Conservation (phyloP, 1,140 invertebrate species). For the Solenopsis invicta region DNA sequence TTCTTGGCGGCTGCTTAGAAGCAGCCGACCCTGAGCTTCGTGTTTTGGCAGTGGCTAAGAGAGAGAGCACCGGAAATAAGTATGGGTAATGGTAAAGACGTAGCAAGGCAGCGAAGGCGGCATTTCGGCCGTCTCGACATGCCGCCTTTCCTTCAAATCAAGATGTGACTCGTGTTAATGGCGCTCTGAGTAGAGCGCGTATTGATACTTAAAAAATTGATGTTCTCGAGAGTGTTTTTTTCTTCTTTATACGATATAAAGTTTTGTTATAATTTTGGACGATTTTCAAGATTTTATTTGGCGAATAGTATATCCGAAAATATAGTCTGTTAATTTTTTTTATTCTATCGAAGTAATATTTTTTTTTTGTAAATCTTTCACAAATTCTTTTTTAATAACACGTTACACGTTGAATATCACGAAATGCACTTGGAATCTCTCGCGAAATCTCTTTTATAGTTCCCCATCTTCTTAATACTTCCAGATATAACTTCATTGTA, state of each 20-base stretch:
- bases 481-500: neutral
- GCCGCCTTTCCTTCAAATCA: conserved; percentile 31
- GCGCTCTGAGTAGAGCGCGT: neutral
- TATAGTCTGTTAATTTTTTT: neutral
- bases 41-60: conserved; percentile 64
- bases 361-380: neutral
- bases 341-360: neutral
- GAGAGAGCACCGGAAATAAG: conserved; percentile 69
- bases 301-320: neutral
- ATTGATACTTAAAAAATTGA: neutral
- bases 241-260: neutral
- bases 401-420: neutral
- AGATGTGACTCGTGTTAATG: conserved; percentile 25
- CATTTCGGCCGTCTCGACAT: neutral
- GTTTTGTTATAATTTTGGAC: neutral
- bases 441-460: neutral
- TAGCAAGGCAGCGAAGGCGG: neutral
- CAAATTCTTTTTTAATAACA: neutral
- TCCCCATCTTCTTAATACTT: neutral
- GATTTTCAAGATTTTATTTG: neutral
- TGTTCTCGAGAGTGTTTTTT: neutral
- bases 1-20: conserved; percentile 56
- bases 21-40: conserved; percentile 40
- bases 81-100: conserved; percentile 41
- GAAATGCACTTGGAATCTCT: neutral